phyloP scores from a whole-genome alignment of 1,140 invertebrate species.

The Steinernema khuongi region DNA sequence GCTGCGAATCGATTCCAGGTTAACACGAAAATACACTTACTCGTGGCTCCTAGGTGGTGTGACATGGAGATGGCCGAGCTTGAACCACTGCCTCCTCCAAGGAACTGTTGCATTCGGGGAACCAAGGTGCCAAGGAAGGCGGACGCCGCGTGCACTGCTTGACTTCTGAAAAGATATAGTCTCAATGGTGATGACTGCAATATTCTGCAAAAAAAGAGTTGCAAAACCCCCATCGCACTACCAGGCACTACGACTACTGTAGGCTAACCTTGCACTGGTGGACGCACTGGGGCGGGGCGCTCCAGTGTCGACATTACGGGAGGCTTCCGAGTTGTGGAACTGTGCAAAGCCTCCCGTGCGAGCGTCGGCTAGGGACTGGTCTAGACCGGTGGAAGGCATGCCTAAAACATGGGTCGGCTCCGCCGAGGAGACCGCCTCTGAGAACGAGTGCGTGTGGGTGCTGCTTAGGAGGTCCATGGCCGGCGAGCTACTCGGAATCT shows the following conservation, averaged over 20 bases:
- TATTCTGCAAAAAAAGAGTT: background rate
- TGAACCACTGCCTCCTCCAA: slow-evolving; percentile 65
- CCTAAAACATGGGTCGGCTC: background rate
- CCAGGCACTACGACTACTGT: background rate
- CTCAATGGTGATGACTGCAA: background rate
- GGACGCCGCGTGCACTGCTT: slow-evolving; percentile 25
- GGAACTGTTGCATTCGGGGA: slow-evolving; percentile 89
- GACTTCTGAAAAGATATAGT: slow-evolving; percentile 2
- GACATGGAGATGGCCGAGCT: background rate
- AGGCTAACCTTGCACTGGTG: slow-evolving; percentile 13
- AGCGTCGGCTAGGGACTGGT: background rate
- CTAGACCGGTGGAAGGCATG: background rate
- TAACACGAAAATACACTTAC: background rate
- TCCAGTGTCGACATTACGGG: too few relatives aligned
- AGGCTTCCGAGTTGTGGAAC: too few relatives aligned
- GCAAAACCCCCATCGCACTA: too few relatives aligned
- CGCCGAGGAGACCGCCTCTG: background rate
- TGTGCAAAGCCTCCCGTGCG: background rate
- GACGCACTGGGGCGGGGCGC: background rate
- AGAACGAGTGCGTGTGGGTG: background rate
- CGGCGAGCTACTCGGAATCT: background rate
- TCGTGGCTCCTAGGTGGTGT: background rate
- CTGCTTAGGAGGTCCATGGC: background rate
- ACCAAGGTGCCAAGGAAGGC: slow-evolving; percentile 86
- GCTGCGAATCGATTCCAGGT: too few relatives aligned